phyloP scores from a whole-genome alignment of 2,113 vertebrate genomes.

The Mystacornis crossleyi region DNA sequence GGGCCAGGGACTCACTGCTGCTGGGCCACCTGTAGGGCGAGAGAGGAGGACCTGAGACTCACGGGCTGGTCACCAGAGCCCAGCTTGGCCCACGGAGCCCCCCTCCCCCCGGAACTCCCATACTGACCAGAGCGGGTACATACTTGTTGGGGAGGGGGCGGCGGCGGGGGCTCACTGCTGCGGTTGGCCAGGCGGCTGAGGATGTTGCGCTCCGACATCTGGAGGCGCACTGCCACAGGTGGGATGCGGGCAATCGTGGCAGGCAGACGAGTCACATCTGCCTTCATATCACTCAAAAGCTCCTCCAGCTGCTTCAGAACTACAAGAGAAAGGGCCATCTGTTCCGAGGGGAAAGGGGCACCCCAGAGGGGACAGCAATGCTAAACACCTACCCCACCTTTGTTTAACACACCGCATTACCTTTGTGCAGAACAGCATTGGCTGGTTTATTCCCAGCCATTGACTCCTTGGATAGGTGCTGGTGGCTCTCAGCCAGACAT shows the following conservation, averaged over 20 bases:
- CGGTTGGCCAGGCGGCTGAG: conserved; percentile 95
- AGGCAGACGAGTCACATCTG: conserved; percentile 93
- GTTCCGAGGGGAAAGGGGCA: neutral
- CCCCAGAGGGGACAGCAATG: neutral
- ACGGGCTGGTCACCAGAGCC: neutral
- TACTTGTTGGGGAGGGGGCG: conserved; percentile 87
- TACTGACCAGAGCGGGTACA: neutral
- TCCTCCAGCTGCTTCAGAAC: conserved; percentile 99
- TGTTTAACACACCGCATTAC: conserved; percentile 64
- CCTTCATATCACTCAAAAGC: conserved; percentile 98
- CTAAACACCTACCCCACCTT: neutral
- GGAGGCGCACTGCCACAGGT: conserved; percentile 92
- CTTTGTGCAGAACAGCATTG: conserved; percentile 98
- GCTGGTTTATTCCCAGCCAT: conserved; percentile 99
- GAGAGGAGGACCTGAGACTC: neutral
- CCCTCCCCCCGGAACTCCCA: neutral
- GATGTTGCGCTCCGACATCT: conserved; percentile 98
- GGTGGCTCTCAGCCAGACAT: conserved; percentile 96
- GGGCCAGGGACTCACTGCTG: conserved; percentile 75
- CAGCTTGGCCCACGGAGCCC: fast-evolving
- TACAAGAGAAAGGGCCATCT: conserved; percentile 55
- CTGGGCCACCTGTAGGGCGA: conserved; percentile 74
- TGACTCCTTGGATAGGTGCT: conserved; percentile 97
- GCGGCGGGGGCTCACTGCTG: conserved; percentile 86
- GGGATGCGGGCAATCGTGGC: conserved; percentile 97